Evolutionary conservation across 2,888 invertebrate species (phyloP), one percentile per base, ranked within the genome.

Genomic region (Hirtodrosophila duncani): DNA sequence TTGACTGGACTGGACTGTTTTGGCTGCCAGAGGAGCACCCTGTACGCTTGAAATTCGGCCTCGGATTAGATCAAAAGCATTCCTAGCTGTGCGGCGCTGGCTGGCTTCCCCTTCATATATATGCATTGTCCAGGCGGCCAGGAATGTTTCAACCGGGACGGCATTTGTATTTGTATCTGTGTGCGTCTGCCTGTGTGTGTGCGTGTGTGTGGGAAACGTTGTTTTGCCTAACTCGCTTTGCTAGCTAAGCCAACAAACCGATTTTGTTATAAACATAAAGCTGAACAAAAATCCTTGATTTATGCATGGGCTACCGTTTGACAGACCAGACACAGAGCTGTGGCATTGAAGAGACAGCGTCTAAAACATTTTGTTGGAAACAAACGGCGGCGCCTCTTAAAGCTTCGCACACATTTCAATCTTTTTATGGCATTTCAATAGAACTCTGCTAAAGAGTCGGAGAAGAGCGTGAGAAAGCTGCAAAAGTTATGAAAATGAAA

Each of bases 371-470:
- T 31, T 18, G 23, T 53, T 26, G 7, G 45, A 41, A 36, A 39
- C 26, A 55, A 39, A 50, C 44, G 63, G 81, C 75, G 75, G 81
- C 75, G 75, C 75, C 81, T 72, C 64, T 77, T 64, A 63, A 78
- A 80, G 61, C 56, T 63, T 59, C 41, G 55, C 56, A 63, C 67
- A 63, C 61, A 67, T 63, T 67, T 68, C 80, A 80, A 75, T 62
- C 65, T 72, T 78, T 77, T 80, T 77, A 80, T 80, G 77, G 74
- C 77, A 72, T 75, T 75, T 80, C 74, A 75, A 80, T 80, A 77
- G 80, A 74, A 72, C 70, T 63, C 52, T 7, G n/a, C 10, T 3
- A 23, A 33, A 18, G 13, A 13, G 14, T 11, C 4, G 8, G 11
- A 23, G 3, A 23, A 3, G 55, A 74, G 72, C 80, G 74, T 79